A percentile compares a stretch with the other conserved stretches of the same genome.
phyloP scores from a whole-genome alignment of 2,888 invertebrate species.

The Catocala sponsa region DNA sequence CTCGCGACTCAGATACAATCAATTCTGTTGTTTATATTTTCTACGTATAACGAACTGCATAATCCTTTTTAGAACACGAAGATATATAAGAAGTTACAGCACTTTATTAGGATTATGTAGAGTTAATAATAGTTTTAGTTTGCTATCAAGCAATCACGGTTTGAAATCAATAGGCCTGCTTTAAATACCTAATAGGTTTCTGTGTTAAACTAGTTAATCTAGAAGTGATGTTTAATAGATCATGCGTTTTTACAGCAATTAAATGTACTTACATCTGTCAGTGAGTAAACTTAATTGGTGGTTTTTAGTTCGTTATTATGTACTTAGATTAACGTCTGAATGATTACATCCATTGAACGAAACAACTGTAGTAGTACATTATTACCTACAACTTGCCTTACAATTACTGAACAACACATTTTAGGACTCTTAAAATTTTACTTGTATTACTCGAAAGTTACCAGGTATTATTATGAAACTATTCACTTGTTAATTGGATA shows the following conservation, averaged over 20 bases:
- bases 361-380: too few species aligned
- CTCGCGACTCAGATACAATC: slow-evolving; percentile 4
- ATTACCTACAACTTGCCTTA: too few species aligned
- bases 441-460: background rate
- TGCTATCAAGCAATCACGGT: too few species aligned
- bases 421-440: too few species aligned
- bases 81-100: too few species aligned
- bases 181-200: slow-evolving; percentile 19
- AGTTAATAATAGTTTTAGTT: too few species aligned
- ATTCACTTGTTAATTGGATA: slow-evolving; percentile 10
- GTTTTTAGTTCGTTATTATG: slow-evolving; percentile 14
- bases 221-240: slow-evolving; percentile 12
- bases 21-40: background rate
- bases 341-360: too few species aligned
- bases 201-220: slow-evolving; percentile 32
- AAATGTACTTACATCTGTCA: slow-evolving; percentile 13
- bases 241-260: slow-evolving; percentile 23
- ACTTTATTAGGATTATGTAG: too few species aligned
- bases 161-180: background rate
- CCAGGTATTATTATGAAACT: slow-evolving; percentile 13
- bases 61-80: background rate
- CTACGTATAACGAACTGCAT: slow-evolving; percentile 7
- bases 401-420: too few species aligned
- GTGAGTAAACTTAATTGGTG: background rate
- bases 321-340: background rate